phyloP scores from a whole-genome alignment of 2,888 invertebrate genomes.

The Amiota minor region DNA sequence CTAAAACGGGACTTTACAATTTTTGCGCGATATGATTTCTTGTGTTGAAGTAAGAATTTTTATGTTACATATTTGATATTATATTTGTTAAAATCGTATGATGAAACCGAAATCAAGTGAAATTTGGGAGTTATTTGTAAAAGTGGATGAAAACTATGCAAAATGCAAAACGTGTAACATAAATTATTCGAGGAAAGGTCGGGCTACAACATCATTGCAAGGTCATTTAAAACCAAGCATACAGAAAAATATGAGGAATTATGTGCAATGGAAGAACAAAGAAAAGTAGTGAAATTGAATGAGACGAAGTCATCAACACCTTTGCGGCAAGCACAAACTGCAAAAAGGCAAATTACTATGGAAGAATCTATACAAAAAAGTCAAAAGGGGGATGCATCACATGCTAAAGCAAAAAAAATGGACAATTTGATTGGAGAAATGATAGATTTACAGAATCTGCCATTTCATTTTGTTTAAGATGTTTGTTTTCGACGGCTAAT shows the following conservation, averaged over 20 bases:
- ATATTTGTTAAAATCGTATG: not conserved
- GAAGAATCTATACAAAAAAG: not conserved
- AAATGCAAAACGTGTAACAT: not conserved
- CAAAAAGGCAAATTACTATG: not conserved
- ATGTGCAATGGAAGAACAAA: not conserved
- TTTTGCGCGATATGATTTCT: not conserved
- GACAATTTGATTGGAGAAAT: not conserved
- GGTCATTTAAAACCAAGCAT: not conserved
- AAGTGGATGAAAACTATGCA: not conserved
- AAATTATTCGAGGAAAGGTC: not conserved
- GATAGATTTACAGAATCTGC: not conserved
- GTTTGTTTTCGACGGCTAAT: not conserved
- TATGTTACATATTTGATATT: not conserved
- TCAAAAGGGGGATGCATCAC: not conserved
- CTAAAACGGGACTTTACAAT: not conserved
- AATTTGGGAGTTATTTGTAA: not conserved
- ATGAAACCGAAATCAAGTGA: not conserved
- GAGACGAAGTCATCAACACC: not conserved
- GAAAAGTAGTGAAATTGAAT: not conserved
- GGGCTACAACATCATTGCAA: not conserved
- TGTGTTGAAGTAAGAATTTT: not conserved
- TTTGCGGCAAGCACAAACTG: not conserved
- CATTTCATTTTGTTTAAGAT: not conserved
- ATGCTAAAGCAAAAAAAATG: not conserved
- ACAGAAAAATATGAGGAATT: constrained; percentile 1